Percentiles rank a stretch among this genome's conserved stretches.
Evolutionary conservation across 2,797 vertebrate species (phyloP).

Genomic region (Mycteria americana): DNA sequence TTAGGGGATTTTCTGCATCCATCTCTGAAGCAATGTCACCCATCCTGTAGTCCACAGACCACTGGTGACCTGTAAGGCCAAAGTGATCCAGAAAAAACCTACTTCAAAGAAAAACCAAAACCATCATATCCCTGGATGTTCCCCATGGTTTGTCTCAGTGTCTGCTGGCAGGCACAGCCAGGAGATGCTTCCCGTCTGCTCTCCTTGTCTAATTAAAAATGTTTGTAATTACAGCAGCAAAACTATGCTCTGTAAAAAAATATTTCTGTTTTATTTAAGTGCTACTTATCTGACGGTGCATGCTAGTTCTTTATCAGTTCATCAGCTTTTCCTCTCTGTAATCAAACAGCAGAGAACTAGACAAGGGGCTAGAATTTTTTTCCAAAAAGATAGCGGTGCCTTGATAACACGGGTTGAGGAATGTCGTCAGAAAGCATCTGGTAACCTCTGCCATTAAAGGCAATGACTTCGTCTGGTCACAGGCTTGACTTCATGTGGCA

Average conservation of each 20-base stretch:
- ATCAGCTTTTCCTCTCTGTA: neutral
- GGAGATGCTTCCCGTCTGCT: neutral
- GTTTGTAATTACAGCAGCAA: neutral
- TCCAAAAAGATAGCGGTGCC: neutral
- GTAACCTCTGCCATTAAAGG: neutral
- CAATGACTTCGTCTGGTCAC: neutral
- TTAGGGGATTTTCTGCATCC: neutral
- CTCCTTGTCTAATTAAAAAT: neutral
- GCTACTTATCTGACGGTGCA: neutral
- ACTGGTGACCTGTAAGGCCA: neutral
- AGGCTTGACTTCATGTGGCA: neutral
- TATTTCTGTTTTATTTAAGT: slow-evolving; percentile 13
- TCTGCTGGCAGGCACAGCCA: neutral
- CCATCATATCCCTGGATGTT: neutral
- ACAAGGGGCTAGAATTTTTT: neutral
- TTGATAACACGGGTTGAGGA: neutral
- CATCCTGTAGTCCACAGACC: neutral
- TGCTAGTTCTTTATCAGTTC: neutral
- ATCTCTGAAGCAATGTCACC: neutral
- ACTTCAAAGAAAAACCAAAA: neutral
- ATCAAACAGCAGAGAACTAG: neutral
- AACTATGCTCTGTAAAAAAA: neutral
- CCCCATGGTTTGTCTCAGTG: neutral
- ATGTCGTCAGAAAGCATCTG: neutral
- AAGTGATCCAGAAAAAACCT: neutral